Conservation (phyloP, 2,113 vertebrate genomes). For the Sceloporus tristichus region DNA sequence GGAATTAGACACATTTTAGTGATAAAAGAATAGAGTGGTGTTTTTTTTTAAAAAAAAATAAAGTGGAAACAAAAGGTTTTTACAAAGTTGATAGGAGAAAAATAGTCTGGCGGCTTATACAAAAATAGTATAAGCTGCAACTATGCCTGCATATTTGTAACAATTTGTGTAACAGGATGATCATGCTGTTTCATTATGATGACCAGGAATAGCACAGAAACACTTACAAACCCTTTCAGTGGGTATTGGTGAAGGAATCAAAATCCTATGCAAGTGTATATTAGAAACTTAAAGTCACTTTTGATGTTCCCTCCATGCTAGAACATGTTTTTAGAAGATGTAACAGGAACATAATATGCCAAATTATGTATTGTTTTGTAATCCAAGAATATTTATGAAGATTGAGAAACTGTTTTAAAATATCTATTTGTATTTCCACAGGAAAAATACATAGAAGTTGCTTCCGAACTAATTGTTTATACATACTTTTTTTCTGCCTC, state of each 20-base stretch:
- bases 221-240: background rate
- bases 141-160: background rate
- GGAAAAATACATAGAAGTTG: conserved; percentile 96
- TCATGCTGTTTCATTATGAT: background rate
- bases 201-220: background rate
- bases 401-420: conserved; percentile 40
- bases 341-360: background rate
- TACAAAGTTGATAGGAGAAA: background rate
- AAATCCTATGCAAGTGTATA: too few species aligned
- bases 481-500: conserved; percentile 96
- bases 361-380: background rate
- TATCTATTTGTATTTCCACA: conserved; percentile 72
- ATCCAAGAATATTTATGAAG: background rate
- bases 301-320: background rate
- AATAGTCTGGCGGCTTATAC: background rate
- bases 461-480: conserved; percentile 96
- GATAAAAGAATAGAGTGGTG: background rate
- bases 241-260: too few species aligned
- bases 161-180: too few species aligned
- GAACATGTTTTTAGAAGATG: background rate
- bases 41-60: background rate
- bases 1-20: background rate
- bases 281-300: background rate
- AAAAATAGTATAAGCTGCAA: background rate
- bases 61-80: background rate